A percentile compares a stretch with the other conserved stretches of the same genome.
phyloP scores from a whole-genome alignment of 2,888 invertebrate genomes.

The Orchestes rusci region DNA sequence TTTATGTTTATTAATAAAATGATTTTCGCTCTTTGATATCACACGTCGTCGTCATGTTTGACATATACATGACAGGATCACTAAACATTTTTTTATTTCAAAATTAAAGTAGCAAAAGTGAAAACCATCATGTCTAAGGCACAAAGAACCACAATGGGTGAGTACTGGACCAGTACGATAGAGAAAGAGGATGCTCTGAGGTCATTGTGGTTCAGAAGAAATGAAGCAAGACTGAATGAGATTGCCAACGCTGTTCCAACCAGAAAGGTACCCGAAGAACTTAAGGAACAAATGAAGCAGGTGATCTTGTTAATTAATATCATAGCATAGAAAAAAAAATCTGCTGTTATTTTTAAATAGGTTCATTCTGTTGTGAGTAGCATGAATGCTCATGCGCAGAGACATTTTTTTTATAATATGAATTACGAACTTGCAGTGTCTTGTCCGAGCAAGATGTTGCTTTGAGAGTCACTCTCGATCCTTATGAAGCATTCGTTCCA shows the following conservation, averaged over 20 bases:
- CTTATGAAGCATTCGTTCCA: no score
- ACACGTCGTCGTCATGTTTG: no score
- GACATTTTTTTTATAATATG: no score
- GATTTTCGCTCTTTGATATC: no score
- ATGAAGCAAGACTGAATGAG: constrained; percentile 36
- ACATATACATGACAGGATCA: no score
- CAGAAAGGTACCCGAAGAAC: constrained; percentile 33
- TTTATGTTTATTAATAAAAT: no score
- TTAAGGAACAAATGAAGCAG: constrained; percentile 31
- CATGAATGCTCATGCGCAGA: no score
- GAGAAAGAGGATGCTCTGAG: constrained; percentile 38
- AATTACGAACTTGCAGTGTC: no score
- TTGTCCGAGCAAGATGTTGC: no score
- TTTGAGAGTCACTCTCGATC: no score
- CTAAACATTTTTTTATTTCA: not conserved
- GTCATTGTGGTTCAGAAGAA: constrained; percentile 40
- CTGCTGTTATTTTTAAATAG: not conserved
- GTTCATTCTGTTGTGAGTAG: no score
- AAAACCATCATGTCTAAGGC: constrained; percentile 15
- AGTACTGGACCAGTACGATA: constrained; percentile 31
- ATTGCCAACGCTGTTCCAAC: constrained; percentile 32
- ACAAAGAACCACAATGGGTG: constrained; percentile 22
- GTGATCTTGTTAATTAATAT: no score
- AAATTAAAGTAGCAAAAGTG: not conserved
- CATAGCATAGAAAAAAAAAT: not conserved